These are phyloP conservation scores for Sipha maydis DNA, from an alignment of 2,888 invertebrate species.

Conservation along the genomic window DNA sequence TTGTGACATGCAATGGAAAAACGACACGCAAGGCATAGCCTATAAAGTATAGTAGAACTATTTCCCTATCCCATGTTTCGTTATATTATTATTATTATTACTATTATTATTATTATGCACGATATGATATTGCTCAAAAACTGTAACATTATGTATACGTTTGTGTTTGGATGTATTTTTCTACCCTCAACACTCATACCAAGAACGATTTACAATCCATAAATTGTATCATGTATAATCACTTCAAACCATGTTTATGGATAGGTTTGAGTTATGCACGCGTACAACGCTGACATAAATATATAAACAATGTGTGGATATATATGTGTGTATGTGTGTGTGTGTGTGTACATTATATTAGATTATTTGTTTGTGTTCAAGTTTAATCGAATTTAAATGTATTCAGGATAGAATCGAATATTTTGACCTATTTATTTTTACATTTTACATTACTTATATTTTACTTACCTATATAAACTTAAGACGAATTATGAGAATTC, in stretches of 20 bases:
- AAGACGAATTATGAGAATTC: neutral
- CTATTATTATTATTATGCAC: slow-evolving; percentile 26
- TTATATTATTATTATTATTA: slow-evolving; percentile 32
- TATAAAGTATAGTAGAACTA: slow-evolving; percentile 41
- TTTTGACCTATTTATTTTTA: neutral
- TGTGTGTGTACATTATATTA: neutral
- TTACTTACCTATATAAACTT: neutral
- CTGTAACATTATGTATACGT: neutral
- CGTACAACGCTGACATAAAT: neutral
- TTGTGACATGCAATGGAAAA: slow-evolving; percentile 55
- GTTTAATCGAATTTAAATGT: neutral
- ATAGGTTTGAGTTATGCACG: neutral
- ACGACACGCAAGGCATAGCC: slow-evolving; percentile 41
- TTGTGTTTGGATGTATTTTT: slow-evolving; percentile 1
- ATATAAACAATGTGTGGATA: neutral
- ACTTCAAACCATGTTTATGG: neutral
- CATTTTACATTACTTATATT: no score
- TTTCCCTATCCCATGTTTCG: slow-evolving; percentile 2
- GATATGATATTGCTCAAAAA: slow-evolving; percentile 18
- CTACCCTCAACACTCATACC: neutral
- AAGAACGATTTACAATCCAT: slow-evolving; percentile 19
- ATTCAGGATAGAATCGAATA: neutral
- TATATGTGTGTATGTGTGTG: neutral
- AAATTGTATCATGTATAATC: neutral
- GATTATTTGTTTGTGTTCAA: no score